phyloP scores from a whole-genome alignment of 2,113 vertebrate genomes.

The Osmerus eperlanus region DNA sequence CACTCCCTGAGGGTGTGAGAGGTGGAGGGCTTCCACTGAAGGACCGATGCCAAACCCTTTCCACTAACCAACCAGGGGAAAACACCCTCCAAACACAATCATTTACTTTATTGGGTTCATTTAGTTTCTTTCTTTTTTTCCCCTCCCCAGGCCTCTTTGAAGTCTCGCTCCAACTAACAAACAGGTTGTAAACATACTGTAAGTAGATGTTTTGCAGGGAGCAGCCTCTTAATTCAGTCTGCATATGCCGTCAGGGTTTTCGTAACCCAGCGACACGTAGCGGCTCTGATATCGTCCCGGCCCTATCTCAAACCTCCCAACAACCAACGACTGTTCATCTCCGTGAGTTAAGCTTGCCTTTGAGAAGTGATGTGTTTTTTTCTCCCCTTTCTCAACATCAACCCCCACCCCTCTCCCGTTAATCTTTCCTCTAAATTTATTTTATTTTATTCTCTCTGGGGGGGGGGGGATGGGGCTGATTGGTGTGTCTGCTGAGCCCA shows the following conservation, averaged over 20 bases:
- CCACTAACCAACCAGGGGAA: slow-evolving; percentile 36
- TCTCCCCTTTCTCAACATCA: slow-evolving; percentile 21
- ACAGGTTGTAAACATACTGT: slow-evolving; percentile 48
- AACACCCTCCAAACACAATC: slow-evolving; percentile 32
- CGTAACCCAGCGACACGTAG: slow-evolving; percentile 29
- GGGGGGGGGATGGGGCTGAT: slow-evolving; percentile 26
- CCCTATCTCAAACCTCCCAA: slow-evolving; percentile 33
- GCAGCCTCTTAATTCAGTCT: slow-evolving; percentile 18
- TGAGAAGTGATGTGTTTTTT: slow-evolving; percentile 48
- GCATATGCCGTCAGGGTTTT: slow-evolving; percentile 17
- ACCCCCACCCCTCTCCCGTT: slow-evolving; percentile 19
- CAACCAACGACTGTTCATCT: slow-evolving; percentile 56
- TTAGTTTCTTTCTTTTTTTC: neutral
- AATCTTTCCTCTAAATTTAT: slow-evolving; percentile 38
- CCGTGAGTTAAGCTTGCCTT: slow-evolving; percentile 50
- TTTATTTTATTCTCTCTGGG: slow-evolving; percentile 46
- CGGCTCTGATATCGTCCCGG: slow-evolving; percentile 44
- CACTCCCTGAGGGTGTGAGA: slow-evolving; percentile 26
- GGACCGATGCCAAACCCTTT: slow-evolving; percentile 3
- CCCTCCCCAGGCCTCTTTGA: slow-evolving; percentile 33
- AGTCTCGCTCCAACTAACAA: slow-evolving; percentile 38
- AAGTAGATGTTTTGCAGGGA: slow-evolving; percentile 7
- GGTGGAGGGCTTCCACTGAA: neutral
- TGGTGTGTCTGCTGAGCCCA: slow-evolving; percentile 55
- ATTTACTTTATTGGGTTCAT: slow-evolving; percentile 38